A percentile compares a stretch with the other conserved stretches of the same genome.
These are phyloP conservation scores for Streptopelia turtur DNA, from an alignment of 2,797 vertebrate species.

Conservation along the genomic window DNA sequence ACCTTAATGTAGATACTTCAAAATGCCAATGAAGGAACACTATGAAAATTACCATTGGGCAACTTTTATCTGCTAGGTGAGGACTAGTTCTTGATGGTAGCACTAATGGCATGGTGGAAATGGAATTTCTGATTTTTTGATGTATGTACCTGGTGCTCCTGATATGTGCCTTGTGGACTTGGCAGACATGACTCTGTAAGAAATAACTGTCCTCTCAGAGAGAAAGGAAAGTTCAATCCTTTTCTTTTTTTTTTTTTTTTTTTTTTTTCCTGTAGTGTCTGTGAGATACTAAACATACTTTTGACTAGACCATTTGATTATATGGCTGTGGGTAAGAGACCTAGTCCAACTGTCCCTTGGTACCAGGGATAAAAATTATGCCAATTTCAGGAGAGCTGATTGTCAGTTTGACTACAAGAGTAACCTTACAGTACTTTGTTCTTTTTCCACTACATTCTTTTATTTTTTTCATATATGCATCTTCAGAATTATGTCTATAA, in stretches of 20 bases:
- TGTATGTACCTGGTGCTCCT: not conserved
- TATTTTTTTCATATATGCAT: not conserved
- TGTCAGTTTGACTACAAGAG: not conserved
- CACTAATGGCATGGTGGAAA: not conserved
- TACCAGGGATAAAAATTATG: not conserved
- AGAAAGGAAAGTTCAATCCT: not conserved
- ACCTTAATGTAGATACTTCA: not conserved
- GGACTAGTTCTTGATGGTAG: not conserved
- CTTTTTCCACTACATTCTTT: fast-evolving
- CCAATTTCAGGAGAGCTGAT: not conserved
- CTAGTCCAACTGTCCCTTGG: not conserved
- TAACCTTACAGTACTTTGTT: not conserved
- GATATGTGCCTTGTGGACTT: not conserved
- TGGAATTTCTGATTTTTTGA: not conserved
- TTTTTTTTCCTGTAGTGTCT: not conserved
- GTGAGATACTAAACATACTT: not conserved
- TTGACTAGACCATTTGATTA: not conserved
- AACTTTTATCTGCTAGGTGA: not conserved
- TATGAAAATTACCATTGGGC: not conserved
- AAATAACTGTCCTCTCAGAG: not conserved
- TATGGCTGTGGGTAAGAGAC: not conserved
- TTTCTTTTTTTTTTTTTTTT: not conserved
- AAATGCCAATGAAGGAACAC: not conserved
- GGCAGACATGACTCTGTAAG: not conserved
- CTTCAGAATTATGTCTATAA: not conserved